Conservation (phyloP, 2,113 vertebrate species). For the Hydropotes inermis region DNA sequence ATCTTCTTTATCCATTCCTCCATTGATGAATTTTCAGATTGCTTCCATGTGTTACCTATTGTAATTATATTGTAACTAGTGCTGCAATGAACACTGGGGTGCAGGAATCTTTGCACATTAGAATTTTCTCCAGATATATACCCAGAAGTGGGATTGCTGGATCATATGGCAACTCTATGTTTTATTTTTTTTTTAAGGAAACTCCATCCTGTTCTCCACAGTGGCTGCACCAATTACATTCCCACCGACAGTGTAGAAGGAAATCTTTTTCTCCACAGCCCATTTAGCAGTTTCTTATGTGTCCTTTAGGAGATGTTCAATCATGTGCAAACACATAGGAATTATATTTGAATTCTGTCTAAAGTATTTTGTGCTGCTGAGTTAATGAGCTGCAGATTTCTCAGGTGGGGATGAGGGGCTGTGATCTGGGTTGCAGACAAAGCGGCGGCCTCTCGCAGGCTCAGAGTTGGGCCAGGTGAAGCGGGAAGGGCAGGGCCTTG, state of each 20-base stretch:
- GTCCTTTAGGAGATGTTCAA: not conserved
- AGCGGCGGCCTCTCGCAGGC: not conserved
- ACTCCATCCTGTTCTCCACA: not conserved
- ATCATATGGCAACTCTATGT: not conserved
- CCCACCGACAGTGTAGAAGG: not conserved
- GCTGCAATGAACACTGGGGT: not conserved
- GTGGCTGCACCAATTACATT: not conserved
- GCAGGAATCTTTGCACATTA: not conserved
- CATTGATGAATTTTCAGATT: not conserved
- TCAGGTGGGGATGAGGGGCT: not conserved
- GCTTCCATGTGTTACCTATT: not conserved
- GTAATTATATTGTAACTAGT: not conserved
- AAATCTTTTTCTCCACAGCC: not conserved
- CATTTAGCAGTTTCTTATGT: not conserved
- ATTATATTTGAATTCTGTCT: not conserved
- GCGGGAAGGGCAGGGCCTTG: not conserved
- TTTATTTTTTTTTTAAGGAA: not conserved
- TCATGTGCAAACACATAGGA: not conserved
- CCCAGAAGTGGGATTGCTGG: not conserved
- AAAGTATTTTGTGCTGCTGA: not conserved
- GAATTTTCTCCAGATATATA: not conserved
- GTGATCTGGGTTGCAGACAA: not conserved
- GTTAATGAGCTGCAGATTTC: not conserved
- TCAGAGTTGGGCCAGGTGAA: not conserved
- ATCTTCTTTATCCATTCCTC: not conserved